Percentiles rank a stretch among this genome's conserved stretches.
phyloP scores from a whole-genome alignment of 2,797 vertebrate genomes.

The Scomberomorus guttatus region DNA sequence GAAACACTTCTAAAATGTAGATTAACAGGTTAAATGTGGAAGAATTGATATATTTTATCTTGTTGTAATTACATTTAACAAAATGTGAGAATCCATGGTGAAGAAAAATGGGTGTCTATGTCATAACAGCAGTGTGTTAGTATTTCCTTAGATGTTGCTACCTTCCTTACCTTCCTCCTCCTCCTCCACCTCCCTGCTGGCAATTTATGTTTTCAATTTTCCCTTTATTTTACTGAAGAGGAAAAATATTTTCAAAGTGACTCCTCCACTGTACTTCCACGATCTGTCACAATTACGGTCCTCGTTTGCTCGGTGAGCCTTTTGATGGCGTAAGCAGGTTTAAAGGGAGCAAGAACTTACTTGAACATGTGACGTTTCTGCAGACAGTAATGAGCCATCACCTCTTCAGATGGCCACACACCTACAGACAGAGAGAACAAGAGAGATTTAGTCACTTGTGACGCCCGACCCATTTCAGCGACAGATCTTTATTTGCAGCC shows the following conservation, averaged over 20 bases:
- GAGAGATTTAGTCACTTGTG: slow-evolving; percentile 23
- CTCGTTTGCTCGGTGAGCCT: neutral
- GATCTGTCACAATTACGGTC: neutral
- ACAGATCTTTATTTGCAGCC: slow-evolving; percentile 27
- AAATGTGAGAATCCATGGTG: neutral
- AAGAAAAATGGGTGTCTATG: too few species aligned
- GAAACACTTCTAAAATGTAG: neutral
- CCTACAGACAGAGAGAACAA: slow-evolving; percentile 80
- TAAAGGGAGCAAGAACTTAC: slow-evolving; percentile 84
- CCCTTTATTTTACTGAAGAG: slow-evolving; percentile 14
- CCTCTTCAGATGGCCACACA: slow-evolving; percentile 98
- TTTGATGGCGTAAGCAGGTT: slow-evolving; percentile 27
- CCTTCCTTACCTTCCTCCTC: neutral
- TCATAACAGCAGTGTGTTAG: neutral
- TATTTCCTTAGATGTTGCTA: neutral
- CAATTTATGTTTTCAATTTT: slow-evolving; percentile 26
- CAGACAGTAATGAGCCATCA: slow-evolving; percentile 97
- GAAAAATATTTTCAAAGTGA: slow-evolving; percentile 4
- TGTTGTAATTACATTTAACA: neutral
- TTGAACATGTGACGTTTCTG: slow-evolving; percentile 93
- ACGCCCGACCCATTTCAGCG: neutral
- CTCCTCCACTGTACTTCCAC: neutral
- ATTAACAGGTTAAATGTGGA: neutral
- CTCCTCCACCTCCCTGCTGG: neutral
- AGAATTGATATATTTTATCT: neutral